Percentiles rank a stretch among this genome's conserved stretches.
Evolutionary conservation across 2,113 vertebrate genomes (phyloP).

Genomic region (Pogona vitticeps): DNA sequence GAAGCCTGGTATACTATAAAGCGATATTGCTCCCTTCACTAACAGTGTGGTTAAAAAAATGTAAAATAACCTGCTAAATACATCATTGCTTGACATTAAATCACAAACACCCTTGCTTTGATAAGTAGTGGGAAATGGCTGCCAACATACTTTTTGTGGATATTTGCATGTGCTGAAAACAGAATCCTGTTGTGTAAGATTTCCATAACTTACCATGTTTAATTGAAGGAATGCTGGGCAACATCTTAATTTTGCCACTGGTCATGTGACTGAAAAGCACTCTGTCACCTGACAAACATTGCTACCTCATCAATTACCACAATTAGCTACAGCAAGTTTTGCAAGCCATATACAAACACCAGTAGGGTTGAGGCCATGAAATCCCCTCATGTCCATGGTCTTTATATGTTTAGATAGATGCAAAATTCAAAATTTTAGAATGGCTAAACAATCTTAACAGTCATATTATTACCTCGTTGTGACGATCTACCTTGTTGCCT

Average conservation of each 20-base stretch:
- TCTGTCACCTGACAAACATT: no score
- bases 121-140: background rate
- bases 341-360: no score
- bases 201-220: no score
- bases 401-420: background rate
- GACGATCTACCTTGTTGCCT: no score
- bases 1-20: background rate
- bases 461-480: no score
- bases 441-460: background rate
- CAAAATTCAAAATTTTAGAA: background rate
- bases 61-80: background rate
- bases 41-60: background rate
- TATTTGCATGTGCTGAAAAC: background rate
- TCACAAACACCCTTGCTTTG: background rate
- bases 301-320: no score
- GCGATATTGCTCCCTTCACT: background rate
- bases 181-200: no score
- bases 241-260: no score
- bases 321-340: no score
- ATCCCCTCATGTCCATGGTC: background rate
- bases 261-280: no score
- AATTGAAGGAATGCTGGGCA: no score
- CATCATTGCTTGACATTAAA: background rate
- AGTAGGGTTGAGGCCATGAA: no score
- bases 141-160: background rate